Evolutionary conservation across 2,888 invertebrate species (phyloP).

Genomic region (Acanthosepion pharaonis): DNA sequence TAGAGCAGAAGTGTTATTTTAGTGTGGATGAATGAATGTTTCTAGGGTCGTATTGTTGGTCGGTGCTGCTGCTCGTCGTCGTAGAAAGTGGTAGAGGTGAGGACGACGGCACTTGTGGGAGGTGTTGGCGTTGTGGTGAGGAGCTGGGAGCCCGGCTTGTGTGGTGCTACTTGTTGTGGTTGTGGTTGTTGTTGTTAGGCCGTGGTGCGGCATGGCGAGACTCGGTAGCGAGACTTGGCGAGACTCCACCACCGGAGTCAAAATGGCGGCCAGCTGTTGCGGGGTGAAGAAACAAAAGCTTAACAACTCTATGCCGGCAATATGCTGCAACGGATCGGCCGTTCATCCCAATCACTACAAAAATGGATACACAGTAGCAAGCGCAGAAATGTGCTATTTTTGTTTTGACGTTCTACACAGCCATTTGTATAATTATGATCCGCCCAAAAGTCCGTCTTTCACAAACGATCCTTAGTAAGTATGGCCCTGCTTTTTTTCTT

Average conservation of each 20-base stretch:
- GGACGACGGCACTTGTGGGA: no score
- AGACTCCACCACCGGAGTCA: constrained; percentile 50
- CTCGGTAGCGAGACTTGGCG: constrained; percentile 48
- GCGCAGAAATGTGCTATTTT: constrained; percentile 94
- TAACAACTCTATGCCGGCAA: constrained; percentile 78
- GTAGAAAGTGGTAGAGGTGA: no score
- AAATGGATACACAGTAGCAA: constrained; percentile 70
- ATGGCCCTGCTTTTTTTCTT: constrained; percentile 51
- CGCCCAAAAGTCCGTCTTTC: constrained; percentile 89
- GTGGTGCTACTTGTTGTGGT: background rate
- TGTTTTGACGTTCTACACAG: constrained; percentile 98
- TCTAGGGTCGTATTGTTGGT: background rate
- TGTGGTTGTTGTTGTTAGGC: background rate
- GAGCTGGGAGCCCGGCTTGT: background rate
- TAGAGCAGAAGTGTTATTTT: background rate
- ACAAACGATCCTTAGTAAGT: constrained; percentile 96
- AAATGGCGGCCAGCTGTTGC: constrained; percentile 92
- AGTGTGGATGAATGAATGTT: constrained; percentile 4
- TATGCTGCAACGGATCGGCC: constrained; percentile 75
- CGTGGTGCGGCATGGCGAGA: constrained; percentile 46
- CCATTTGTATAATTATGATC: constrained; percentile 93
- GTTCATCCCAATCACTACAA: constrained; percentile 70
- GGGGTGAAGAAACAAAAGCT: constrained; percentile 93
- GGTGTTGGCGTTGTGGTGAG: no score
- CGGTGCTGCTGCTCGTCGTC: background rate